These are phyloP conservation scores for Oeneis ivallda DNA, from an alignment of 2,888 invertebrate genomes.

Conservation along the genomic window DNA sequence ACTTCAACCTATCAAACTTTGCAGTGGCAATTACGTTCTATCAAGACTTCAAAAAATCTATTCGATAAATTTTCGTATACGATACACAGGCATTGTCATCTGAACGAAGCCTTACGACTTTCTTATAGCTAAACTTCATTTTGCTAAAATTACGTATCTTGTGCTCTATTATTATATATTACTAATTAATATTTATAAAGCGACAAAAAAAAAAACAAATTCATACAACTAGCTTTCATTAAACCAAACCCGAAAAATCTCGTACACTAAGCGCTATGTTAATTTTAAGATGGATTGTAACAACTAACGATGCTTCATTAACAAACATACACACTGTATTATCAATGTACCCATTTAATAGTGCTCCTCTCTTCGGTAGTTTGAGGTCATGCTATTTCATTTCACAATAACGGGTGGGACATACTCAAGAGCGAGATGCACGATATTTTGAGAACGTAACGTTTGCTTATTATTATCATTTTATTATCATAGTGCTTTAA, in stretches of 20 bases:
- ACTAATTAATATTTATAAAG: slow-evolving; percentile 19
- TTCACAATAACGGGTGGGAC: too few species aligned
- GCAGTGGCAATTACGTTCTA: neutral
- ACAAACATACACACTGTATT: neutral
- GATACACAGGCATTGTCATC: neutral
- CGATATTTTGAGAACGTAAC: too few species aligned
- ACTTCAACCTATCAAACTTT: too few species aligned
- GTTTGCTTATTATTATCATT: too few species aligned
- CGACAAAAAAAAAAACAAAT: slow-evolving; percentile 8
- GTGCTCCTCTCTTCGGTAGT: too few species aligned
- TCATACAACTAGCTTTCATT: slow-evolving; percentile 35
- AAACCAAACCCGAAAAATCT: slow-evolving; percentile 32
- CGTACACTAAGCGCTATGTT: slow-evolving; percentile 12
- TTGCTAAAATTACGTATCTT: slow-evolving; percentile 43
- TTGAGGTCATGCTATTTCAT: too few species aligned
- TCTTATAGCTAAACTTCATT: slow-evolving; percentile 27
- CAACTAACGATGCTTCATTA: neutral
- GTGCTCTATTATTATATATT: slow-evolving; percentile 32
- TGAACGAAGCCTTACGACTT: slow-evolving; percentile 19
- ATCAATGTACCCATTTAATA: too few species aligned
- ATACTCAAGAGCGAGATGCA: too few species aligned
- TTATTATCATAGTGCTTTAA: too few species aligned
- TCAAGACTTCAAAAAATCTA: neutral
- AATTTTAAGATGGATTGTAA: slow-evolving; percentile 6
- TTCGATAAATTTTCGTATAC: slow-evolving; percentile 2